Percentiles rank a stretch among this genome's conserved stretches.
phyloP scores from a whole-genome alignment of 2,888 invertebrate genomes.

The Thereva unica region DNA sequence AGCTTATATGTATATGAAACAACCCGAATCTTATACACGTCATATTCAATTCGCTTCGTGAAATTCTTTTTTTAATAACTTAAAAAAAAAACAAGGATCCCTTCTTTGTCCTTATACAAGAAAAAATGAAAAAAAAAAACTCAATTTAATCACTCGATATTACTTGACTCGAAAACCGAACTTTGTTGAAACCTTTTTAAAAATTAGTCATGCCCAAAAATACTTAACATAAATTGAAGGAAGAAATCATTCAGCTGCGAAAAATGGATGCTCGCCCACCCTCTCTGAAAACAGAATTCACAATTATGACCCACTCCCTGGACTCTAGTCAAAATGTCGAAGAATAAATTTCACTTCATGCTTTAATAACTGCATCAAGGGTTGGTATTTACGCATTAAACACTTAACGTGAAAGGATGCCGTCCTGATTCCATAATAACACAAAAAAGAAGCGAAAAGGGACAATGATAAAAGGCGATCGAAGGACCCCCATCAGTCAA shows the following conservation, averaged over 20 bases:
- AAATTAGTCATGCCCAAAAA: background rate
- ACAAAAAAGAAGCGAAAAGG: constrained; percentile 15
- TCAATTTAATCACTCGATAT: too few relatives aligned
- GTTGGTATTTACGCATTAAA: constrained; percentile 13
- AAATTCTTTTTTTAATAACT: too few relatives aligned
- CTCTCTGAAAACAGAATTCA: background rate
- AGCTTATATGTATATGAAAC: too few relatives aligned
- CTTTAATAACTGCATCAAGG: background rate
- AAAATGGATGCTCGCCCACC: constrained; percentile 19
- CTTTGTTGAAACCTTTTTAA: background rate
- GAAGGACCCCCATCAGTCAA: constrained; percentile 27
- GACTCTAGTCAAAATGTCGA: constrained; percentile 15
- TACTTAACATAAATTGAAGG: background rate
- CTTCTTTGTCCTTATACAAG: too few relatives aligned
- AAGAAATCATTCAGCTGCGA: constrained; percentile 22
- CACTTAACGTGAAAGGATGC: constrained; percentile 13
- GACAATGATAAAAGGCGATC: constrained; percentile 19
- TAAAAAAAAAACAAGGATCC: too few relatives aligned
- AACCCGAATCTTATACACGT: too few relatives aligned
- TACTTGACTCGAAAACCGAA: too few relatives aligned
- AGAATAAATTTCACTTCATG: constrained; percentile 10
- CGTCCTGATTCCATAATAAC: constrained; percentile 7
- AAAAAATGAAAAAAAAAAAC: too few relatives aligned
- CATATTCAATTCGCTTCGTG: too few relatives aligned
- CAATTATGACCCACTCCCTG: background rate